Evolutionary conservation across 2,113 vertebrate species (phyloP).

Genomic region (Corvus moneduloides): DNA sequence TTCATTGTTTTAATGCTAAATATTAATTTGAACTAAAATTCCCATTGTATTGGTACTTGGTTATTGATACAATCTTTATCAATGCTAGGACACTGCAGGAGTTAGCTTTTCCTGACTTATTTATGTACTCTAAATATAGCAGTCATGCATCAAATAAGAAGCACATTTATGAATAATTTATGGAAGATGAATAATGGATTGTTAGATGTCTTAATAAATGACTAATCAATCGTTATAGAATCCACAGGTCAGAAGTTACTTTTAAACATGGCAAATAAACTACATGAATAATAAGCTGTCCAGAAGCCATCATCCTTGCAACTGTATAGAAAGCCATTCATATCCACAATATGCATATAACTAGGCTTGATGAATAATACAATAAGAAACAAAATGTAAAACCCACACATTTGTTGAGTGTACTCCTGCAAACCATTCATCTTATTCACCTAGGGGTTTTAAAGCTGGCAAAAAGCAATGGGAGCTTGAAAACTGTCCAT

Average conservation of each 20-base stretch:
- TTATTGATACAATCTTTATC: background rate
- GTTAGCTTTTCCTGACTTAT: constrained; percentile 16
- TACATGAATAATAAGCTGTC: constrained; percentile 45
- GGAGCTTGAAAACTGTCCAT: background rate
- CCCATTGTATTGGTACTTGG: background rate
- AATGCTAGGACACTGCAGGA: constrained; percentile 24
- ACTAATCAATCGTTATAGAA: constrained; percentile 47
- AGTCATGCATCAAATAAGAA: constrained; percentile 44
- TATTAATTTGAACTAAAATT: background rate
- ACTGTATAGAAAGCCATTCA: background rate
- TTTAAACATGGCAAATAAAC: constrained; percentile 48
- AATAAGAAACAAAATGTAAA: background rate
- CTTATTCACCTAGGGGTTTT: background rate
- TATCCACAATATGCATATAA: background rate
- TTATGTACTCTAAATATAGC: constrained; percentile 43
- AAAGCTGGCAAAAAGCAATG: background rate
- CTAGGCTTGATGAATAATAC: background rate
- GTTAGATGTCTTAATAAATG: constrained; percentile 51
- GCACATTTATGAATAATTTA: constrained; percentile 52
- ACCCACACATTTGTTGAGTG: background rate
- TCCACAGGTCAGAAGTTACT: constrained; percentile 28
- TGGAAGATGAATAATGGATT: constrained; percentile 49
- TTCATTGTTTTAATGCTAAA: background rate
- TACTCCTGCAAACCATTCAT: background rate
- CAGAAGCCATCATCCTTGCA: background rate